These are phyloP conservation scores for Caenorhabditis auriculariae DNA, from an alignment of 2,888 invertebrate species.

Conservation along the genomic window DNA sequence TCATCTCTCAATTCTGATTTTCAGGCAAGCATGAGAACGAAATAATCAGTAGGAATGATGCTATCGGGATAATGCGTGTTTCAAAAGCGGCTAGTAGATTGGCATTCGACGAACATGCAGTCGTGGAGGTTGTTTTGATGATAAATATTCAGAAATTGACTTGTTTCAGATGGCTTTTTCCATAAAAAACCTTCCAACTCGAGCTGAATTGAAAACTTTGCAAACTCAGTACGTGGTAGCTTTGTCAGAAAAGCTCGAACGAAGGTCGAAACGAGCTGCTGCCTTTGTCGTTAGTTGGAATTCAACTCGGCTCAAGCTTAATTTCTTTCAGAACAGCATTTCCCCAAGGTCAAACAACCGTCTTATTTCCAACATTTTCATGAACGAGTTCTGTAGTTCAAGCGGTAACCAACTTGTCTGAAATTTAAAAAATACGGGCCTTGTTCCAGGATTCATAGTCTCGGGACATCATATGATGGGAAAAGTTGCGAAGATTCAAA, in stretches of 20 bases:
- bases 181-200: constrained; percentile 15
- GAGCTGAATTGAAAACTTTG: constrained; percentile 22
- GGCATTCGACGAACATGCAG: constrained; percentile 67
- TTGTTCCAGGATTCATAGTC: constrained; percentile 18
- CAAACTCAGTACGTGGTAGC: constrained; percentile 20
- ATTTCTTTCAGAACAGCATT: constrained; percentile 18
- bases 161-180: constrained; percentile 19
- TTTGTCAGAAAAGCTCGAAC: constrained; percentile 18
- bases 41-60: constrained; percentile 61
- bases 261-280: constrained; percentile 15
- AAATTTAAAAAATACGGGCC: too few species aligned
- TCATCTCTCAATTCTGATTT: not conserved
- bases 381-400: constrained; percentile 17
- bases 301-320: too few species aligned
- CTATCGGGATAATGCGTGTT: constrained; percentile 68
- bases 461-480: constrained; percentile 36
- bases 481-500: constrained; percentile 23
- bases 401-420: constrained; percentile 4
- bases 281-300: constrained; percentile 21
- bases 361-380: constrained; percentile 28
- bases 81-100: constrained; percentile 67
- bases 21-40: constrained; percentile 36
- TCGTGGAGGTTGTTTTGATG: constrained; percentile 64
- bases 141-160: not conserved
- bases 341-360: constrained; percentile 12